Percentiles rank a stretch among this genome's conserved stretches.
phyloP scores from a whole-genome alignment of 2,888 invertebrate species.

The Xanthostigma xanthostigma region DNA sequence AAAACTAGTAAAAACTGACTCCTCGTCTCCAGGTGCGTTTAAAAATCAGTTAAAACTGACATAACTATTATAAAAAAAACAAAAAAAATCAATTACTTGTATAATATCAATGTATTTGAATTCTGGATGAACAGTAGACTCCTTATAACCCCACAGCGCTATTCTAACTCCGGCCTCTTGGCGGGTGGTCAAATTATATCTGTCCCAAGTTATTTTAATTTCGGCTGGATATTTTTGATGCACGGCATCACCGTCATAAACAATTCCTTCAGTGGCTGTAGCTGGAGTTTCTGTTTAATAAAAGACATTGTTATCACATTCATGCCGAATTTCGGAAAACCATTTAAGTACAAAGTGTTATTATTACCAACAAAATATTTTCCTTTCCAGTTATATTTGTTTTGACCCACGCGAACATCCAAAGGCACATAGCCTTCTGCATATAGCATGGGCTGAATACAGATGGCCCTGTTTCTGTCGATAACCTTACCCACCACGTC shows the following conservation, averaged over 20 bases:
- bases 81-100: constrained; percentile 34
- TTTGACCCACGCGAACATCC: constrained; percentile 70
- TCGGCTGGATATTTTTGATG: constrained; percentile 58
- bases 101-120: constrained; percentile 66
- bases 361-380: constrained; percentile 74
- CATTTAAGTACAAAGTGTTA: background rate
- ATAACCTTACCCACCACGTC: constrained; percentile 63
- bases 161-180: constrained; percentile 61
- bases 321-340: background rate
- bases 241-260: constrained; percentile 57
- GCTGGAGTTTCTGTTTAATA: constrained; percentile 63
- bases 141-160: constrained; percentile 81
- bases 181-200: constrained; percentile 71
- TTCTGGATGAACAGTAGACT: constrained; percentile 66
- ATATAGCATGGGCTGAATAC: constrained; percentile 73
- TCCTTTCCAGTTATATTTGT: constrained; percentile 77
- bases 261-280: constrained; percentile 72
- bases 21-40: too few relatives aligned
- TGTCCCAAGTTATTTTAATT: constrained; percentile 70
- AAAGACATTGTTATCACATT: constrained; percentile 4
- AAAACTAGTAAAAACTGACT: too few relatives aligned
- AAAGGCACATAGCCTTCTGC: constrained; percentile 82
- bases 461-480: constrained; percentile 70
- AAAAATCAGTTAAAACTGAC: too few relatives aligned
- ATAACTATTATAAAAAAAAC: background rate